A percentile compares a stretch with the other conserved stretches of the same genome.
These are phyloP conservation scores for Rhogogaster chlorosoma DNA, from an alignment of 2,888 invertebrate genomes.

Conservation along the genomic window DNA sequence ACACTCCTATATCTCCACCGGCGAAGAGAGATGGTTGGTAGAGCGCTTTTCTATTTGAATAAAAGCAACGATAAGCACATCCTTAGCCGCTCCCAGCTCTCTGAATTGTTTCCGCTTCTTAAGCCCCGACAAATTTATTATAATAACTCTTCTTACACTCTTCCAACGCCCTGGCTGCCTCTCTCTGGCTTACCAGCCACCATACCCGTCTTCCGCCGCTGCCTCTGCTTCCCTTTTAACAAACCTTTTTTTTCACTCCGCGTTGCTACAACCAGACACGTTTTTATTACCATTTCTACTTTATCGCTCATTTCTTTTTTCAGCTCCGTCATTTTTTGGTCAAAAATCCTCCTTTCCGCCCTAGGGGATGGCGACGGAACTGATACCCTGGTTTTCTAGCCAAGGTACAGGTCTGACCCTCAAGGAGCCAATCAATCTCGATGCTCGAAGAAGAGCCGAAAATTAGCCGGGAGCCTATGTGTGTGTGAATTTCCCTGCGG, in stretches of 20 bases:
- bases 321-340: too few relatives aligned
- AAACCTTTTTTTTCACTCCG: neutral
- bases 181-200: conserved; percentile 53
- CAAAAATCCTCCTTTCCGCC: neutral
- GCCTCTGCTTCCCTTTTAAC: conserved; percentile 11
- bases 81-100: conserved; percentile 74
- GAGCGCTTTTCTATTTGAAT: conserved; percentile 72
- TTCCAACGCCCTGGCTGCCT: conserved; percentile 63
- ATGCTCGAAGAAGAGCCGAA: neutral
- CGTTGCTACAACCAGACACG: neutral
- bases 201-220: conserved; percentile 35
- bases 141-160: conserved; percentile 76
- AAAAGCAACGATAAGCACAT: conserved; percentile 77
- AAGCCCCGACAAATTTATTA: conserved; percentile 77
- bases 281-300: neutral
- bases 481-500: neutral
- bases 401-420: neutral
- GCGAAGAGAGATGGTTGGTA: conserved; percentile 5
- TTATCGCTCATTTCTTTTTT: neutral
- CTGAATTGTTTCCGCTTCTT: conserved; percentile 77
- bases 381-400: neutral
- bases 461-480: neutral
- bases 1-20: neutral
- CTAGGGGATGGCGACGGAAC: neutral
- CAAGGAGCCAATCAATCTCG: neutral